Conservation (phyloP, 2,888 invertebrate species). For the Alcis repandata region DNA sequence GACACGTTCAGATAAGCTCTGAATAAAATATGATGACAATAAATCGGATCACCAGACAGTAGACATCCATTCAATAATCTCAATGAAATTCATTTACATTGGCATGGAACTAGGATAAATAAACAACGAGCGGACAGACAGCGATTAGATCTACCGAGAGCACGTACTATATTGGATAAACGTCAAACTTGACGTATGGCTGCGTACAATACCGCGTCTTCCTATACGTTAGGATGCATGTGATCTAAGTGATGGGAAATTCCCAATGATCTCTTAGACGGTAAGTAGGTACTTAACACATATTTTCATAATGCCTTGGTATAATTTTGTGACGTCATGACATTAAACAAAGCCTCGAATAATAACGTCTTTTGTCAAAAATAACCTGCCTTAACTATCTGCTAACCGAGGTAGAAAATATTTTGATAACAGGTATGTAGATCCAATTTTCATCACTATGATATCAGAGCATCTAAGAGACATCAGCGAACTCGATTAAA, state of each 20-base stretch:
- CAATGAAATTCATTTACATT: constrained; percentile 19
- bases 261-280: not conserved
- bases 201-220: constrained; percentile 64
- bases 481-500: too few relatives aligned
- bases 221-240: constrained; percentile 42
- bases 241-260: constrained; percentile 46
- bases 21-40: constrained; percentile 14
- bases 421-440: too few relatives aligned
- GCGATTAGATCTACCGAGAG: constrained; percentile 73
- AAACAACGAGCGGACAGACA: constrained; percentile 57
- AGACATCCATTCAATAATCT: constrained; percentile 19
- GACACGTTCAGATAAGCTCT: constrained; percentile 4
- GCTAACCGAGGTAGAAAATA: too few relatives aligned
- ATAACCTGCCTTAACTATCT: too few relatives aligned
- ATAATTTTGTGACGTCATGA: too few relatives aligned
- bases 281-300: too few relatives aligned
- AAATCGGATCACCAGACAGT: constrained; percentile 11
- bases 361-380: too few relatives aligned
- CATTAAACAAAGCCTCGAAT: too few relatives aligned
- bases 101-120: constrained; percentile 55
- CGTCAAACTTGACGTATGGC: constrained; percentile 80
- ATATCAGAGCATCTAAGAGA: too few relatives aligned
- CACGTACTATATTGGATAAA: constrained; percentile 83
- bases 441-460: too few relatives aligned
- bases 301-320: too few relatives aligned